Evolutionary conservation across 2,888 invertebrate genomes (phyloP), one percentile per base, ranked within the genome.

Genomic region (Lasioglossum marginatum): DNA sequence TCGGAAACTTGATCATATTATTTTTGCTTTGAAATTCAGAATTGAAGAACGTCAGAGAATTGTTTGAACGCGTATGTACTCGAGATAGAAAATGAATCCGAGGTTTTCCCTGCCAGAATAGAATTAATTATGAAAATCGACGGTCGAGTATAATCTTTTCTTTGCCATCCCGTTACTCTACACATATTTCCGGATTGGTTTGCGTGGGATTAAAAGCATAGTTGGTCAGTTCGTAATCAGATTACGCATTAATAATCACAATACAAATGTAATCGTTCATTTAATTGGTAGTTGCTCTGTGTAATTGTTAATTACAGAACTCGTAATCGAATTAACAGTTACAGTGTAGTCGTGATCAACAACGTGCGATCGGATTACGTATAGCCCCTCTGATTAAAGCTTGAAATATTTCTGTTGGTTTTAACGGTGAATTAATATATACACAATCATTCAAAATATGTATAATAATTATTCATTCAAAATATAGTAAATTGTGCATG

Each of bases 241-340:
- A 60, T 60, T 60, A 60, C 27, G 27, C 14, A n/a, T 60, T 27
- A 60, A 60, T 60, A 60, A 60, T 60, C 14, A 31, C 60, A 60
- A 60, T 27, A 16, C 60, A 31, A 31, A 60, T 60, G 27, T 60
- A 31, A 31, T 14, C 60, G 60, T 60, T 16, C 60, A 60, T 60
- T 31, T 60, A 60, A 60, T 60, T 60, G 60, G 60, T 60, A 60
- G 27, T 60, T 60, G 27, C 60, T 16, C 16, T 14, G 5, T 60
- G 60, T 60, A 60, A 60, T 60, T 60, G 60, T 60, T 60, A 60
- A 79, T 71, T 60, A 43, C 60, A 60, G 60, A 31, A 60, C 60
- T 16, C 60, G 60, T 60, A 60, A 60, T 31, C 60, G 60, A 60
- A 60, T 60, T 60, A 60, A 16, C 60, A 60, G 27, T 60, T 60